Base-by-base conservation (phyloP, 2,113 vertebrate species). In the Zosterops pallidus region DNA sequence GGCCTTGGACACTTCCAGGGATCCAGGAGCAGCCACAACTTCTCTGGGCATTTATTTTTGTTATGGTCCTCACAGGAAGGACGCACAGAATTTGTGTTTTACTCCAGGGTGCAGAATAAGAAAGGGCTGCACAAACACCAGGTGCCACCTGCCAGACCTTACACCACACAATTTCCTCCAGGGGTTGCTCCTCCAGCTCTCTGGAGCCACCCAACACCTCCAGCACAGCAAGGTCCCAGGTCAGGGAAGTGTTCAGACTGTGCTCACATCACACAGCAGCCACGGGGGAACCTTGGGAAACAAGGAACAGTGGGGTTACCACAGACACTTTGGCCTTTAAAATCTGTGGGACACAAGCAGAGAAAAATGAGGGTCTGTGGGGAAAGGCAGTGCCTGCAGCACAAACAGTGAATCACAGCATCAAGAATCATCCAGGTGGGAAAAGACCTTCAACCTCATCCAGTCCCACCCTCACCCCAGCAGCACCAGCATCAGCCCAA, bases 381-480 rank as follows among this genome's bases (percentile, higher is more conserved):
- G n/a, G 41, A 59, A 65, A 47, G 28, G 56, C 5, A 2, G n/a
- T 11, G 12, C 4, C 1, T 44, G 14, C 8, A 57, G 63, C 53
- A n/a, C 19, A 16, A 15, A 37, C 0, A 15, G 52, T 8, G 59
- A 74, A 57, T 18, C 25, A 55, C 49, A 63, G 50, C 29, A 41
- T 35, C 21, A 18, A 44, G 52, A 29, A 39, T 18, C 39, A 41
- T 10, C 53, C 0, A 12, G 28, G 8, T 0, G 11, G 69, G 39
- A 46, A 67, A 4, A 46, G 46, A 11, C 12, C 12, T 52, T n/a
- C 18, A 22, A 1, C 12, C 0, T 24, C 52, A 52, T 0, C 23
- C 77, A 53, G 37, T 26, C 3, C 42, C 41, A 60, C 5, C 57
- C 5, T 37, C 35, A 25, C 33, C 37, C 67, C 49, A 69, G 53